Evolutionary conservation across 2,797 vertebrate species (phyloP).

Genomic region (Arnoldichthys spilopterus): DNA sequence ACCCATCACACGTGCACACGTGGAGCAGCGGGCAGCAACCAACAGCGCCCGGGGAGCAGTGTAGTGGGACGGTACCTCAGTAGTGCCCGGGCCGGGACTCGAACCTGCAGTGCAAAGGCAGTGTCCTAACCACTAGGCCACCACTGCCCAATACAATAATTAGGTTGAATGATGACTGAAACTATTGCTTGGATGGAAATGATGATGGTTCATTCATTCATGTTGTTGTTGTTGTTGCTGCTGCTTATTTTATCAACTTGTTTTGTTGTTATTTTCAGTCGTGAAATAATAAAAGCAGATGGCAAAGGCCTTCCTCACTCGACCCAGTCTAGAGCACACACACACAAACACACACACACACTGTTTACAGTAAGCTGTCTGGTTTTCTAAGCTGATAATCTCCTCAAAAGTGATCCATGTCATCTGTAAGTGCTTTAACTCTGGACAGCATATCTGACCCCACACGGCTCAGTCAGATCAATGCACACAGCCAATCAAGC

Average conservation of each 20-base stretch:
- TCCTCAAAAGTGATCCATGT: conserved; percentile 28
- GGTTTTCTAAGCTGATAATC: conserved; percentile 47
- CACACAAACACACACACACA: not conserved
- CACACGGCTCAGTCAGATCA: not conserved
- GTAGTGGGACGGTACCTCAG: no score
- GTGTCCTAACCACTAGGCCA: no score
- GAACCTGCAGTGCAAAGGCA: no score
- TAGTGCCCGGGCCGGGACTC: no score
- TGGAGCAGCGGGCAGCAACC: no score
- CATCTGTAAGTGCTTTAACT: conserved; percentile 40
- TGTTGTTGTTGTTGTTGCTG: not conserved
- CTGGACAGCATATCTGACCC: conserved; percentile 15
- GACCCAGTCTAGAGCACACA: conserved; percentile 18
- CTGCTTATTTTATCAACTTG: not conserved
- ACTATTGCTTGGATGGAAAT: not conserved
- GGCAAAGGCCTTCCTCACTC: conserved; percentile 1
- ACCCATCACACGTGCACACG: no score
- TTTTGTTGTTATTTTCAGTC: conserved; percentile 10
- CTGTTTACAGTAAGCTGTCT: conserved; percentile 31
- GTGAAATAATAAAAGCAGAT: conserved; percentile 38
- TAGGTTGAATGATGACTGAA: no score
- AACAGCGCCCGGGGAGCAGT: no score
- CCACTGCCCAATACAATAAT: no score
- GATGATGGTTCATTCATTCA: not conserved
- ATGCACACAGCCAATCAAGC: not conserved